Evolutionary conservation across 2,113 vertebrate species (phyloP).

Genomic region (Erpornis zantholeuca): DNA sequence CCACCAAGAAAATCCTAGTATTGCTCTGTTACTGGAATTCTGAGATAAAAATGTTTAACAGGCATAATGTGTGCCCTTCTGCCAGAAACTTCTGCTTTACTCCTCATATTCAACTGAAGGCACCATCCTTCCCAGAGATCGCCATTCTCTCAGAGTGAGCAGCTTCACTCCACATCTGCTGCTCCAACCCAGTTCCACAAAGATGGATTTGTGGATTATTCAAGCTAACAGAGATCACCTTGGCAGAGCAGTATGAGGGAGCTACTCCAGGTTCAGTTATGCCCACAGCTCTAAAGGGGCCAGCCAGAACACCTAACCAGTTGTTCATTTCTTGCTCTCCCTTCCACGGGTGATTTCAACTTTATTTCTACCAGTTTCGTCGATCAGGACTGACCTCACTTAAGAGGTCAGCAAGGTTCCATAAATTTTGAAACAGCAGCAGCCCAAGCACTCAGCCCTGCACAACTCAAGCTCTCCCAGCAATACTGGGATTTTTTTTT

Average conservation of each 20-base stretch:
- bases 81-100: neutral
- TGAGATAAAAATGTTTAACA: neutral
- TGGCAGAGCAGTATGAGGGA: neutral
- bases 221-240: neutral
- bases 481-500: neutral
- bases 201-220: neutral
- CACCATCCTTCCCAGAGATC: neutral
- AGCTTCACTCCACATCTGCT: neutral
- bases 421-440: neutral
- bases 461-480: neutral
- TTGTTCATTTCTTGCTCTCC: neutral
- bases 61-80: rapidly evolving
- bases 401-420: neutral
- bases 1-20: neutral
- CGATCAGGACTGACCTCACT: neutral
- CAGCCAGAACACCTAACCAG: neutral
- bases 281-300: neutral
- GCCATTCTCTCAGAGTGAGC: rapidly evolving
- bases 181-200: neutral
- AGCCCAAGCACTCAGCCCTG: neutral
- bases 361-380: neutral
- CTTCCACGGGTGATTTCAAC: neutral
- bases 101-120: neutral
- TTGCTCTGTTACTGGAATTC: neutral
- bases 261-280: neutral